Evolutionary conservation across 2,888 invertebrate genomes (phyloP), one percentile per base, ranked within the genome.

Genomic region (Archips xylosteana): DNA sequence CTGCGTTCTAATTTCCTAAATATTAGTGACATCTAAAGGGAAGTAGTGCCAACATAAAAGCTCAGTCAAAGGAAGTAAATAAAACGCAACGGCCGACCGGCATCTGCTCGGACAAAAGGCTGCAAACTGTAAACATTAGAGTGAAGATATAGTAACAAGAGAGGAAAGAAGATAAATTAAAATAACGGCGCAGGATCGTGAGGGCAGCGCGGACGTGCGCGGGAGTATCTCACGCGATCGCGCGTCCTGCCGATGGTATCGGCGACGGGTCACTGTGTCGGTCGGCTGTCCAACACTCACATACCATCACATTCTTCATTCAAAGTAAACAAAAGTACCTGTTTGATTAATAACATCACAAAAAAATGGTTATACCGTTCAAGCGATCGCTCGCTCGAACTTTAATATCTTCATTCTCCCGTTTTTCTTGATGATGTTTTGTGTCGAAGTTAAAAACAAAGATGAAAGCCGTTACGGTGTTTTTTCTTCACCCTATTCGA

Each of bases 221-320:
- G 81, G 77, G 78, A 80, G 81, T 87, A 90, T 91, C 91, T 89
- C 91, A 90, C 91, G 90, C 91, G 88, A 91, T 90, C 91, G 79
- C 80, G 68, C 80, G 81, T 81, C 84, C 81, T 79, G 77, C 79
- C 81, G 76, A 74, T 85, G 79, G 79, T 88, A 89, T 89, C 83
- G 78, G 80, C 79, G 63, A 42, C 47, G 47, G 89, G 90, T 90
- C 89, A 90, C 87, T 88, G 82, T 90, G 90, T 86, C 88, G 89
- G 88, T 86, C 89, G 89, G 87, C 87, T 89, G 86, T 85, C 87
- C 65, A 60, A 73, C 73, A 70, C 78, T 88, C 81, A 83, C 85
- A 80, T 81, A 78, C 80, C 82, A 77, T 82, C 83, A 82, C 79
- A 81, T 83, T 79, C 78, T 77, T 83, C 85, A 82, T 85, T 85